These are phyloP conservation scores for Trinectes maculatus DNA, from an alignment of 2,113 vertebrate species.

Conservation along the genomic window DNA sequence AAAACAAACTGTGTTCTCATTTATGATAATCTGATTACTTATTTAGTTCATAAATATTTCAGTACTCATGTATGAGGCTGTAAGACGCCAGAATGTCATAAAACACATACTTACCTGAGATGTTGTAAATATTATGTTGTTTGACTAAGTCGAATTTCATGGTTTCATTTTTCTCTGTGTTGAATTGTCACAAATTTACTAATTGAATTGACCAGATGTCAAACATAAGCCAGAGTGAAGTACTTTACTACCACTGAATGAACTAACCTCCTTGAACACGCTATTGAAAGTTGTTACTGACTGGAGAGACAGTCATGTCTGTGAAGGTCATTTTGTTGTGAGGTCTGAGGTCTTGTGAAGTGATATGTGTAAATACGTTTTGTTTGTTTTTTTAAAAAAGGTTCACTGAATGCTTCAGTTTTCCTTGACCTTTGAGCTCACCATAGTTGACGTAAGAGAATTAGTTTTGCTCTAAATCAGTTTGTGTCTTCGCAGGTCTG, in stretches of 20 bases:
- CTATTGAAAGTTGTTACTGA: neutral
- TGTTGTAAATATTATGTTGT: no score
- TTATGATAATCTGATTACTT: no score
- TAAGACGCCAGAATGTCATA: no score
- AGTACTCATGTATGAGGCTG: no score
- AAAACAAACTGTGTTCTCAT: no score
- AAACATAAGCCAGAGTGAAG: no score
- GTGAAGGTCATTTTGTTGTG: neutral
- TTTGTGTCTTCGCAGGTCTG: conserved; percentile 47
- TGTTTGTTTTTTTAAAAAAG: no score
- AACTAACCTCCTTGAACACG: conserved; percentile 1
- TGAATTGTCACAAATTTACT: no score
- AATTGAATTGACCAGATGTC: neutral
- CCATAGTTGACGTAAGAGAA: neutral
- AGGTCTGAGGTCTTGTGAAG: neutral
- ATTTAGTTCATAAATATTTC: no score
- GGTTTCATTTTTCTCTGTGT: neutral
- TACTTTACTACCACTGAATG: neutral
- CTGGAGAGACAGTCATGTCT: neutral
- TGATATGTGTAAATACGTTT: neutral
- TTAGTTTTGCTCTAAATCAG: neutral
- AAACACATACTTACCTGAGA: neutral
- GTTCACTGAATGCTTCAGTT: conserved; percentile 3
- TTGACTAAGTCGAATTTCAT: no score
- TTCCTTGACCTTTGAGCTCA: conserved; percentile 25